Evolutionary conservation across 2,888 invertebrate species (phyloP).

Genomic region (Dicyrtoma fusca): DNA sequence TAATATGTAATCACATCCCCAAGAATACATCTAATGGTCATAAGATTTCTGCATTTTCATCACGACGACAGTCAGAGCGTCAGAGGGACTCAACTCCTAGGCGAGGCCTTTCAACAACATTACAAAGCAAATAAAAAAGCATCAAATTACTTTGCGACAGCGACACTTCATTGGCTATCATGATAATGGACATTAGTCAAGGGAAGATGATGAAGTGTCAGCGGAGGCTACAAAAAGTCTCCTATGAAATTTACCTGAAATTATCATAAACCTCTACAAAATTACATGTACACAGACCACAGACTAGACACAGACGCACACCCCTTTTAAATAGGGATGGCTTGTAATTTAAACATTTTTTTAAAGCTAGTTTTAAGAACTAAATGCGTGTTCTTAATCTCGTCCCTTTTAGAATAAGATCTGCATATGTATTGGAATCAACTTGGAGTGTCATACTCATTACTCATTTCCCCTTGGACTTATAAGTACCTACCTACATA

Average conservation of each 20-base stretch:
- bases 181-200: conserved; percentile 15
- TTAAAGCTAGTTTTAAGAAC: too few relatives aligned
- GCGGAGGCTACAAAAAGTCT: background rate
- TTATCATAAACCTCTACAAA: conserved; percentile 22
- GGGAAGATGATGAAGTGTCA: conserved; percentile 24
- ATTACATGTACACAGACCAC: background rate
- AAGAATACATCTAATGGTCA: background rate
- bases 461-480: too few relatives aligned
- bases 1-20: background rate
- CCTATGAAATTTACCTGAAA: conserved; percentile 9
- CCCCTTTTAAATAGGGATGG: background rate
- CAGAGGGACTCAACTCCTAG: conserved; percentile 5
- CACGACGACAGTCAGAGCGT: too few relatives aligned
- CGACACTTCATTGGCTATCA: conserved; percentile 22
- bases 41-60: background rate
- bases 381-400: too few relatives aligned
- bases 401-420: too few relatives aligned
- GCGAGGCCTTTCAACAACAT: background rate
- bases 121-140: conserved; percentile 25
- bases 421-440: too few relatives aligned
- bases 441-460: too few relatives aligned
- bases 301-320: background rate
- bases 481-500: too few relatives aligned
- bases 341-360: too few relatives aligned
- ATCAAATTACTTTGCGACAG: conserved; percentile 18